Conservation (phyloP, 2,797 vertebrate genomes). For the Manis crassicaudata region DNA sequence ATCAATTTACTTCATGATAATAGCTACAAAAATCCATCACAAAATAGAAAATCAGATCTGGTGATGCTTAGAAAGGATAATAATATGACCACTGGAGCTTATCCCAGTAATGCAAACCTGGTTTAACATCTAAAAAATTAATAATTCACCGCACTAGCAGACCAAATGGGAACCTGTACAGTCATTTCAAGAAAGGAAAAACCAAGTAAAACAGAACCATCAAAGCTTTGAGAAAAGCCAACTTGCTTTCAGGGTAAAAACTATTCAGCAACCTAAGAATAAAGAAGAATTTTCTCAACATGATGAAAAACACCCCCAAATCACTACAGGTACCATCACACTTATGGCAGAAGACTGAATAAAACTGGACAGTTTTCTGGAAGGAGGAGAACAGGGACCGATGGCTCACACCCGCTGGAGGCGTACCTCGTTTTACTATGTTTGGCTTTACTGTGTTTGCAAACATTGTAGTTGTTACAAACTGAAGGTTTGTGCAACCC, state of each 20-base stretch:
- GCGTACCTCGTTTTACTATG: too few relatives aligned
- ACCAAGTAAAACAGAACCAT: background rate
- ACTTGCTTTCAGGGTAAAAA: background rate
- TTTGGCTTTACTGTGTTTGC: too few relatives aligned
- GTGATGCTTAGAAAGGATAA: background rate
- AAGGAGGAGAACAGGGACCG: background rate
- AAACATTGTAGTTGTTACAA: too few relatives aligned
- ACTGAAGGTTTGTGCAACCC: too few relatives aligned
- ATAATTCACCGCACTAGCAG: background rate
- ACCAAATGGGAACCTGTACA: background rate
- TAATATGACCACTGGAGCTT: background rate
- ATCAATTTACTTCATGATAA: background rate
- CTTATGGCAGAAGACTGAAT: background rate
- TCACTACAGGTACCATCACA: background rate
- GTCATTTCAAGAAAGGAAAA: background rate
- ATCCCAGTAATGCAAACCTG: background rate
- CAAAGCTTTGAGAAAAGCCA: background rate
- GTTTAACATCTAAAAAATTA: background rate
- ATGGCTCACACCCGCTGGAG: background rate
- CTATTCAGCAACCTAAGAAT: background rate
- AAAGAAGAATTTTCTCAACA: background rate
- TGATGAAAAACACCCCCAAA: background rate
- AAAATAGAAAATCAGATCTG: background rate
- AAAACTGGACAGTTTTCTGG: background rate
- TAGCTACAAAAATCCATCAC: background rate